Evolutionary conservation across 2,888 invertebrate species (phyloP).

Genomic region (Epiblema foenella): DNA sequence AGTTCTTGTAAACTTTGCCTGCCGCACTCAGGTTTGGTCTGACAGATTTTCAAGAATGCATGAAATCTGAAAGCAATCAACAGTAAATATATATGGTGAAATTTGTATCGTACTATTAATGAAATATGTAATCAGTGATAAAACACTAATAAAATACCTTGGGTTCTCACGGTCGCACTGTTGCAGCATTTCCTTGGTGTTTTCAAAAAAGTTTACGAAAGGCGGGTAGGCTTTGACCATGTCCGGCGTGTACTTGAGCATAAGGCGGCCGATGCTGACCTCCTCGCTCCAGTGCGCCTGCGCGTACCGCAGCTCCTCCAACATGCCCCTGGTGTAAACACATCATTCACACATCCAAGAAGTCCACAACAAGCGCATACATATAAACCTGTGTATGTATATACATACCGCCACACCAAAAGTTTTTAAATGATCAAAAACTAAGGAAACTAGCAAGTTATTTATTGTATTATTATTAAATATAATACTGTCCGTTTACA

Average conservation of each 20-base stretch:
- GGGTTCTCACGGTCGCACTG: constrained; percentile 97
- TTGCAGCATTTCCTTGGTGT: constrained; percentile 96
- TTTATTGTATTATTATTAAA: no score
- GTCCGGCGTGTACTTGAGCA: constrained; percentile 94
- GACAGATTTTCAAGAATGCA: constrained; percentile 98
- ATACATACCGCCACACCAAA: no score
- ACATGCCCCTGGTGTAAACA: constrained; percentile 77
- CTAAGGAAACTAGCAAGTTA: no score
- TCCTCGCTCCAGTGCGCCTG: constrained; percentile 95
- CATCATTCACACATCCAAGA: neutral
- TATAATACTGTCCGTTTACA: no score
- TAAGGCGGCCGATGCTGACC: constrained; percentile 93
- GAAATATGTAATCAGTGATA: neutral
- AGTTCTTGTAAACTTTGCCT: constrained; percentile 97
- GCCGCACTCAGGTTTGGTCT: constrained; percentile 97
- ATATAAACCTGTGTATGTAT: no score
- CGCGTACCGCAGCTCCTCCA: constrained; percentile 87
- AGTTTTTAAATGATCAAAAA: no score
- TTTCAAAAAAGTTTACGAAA: constrained; percentile 99
- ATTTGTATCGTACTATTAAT: neutral
- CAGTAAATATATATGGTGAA: neutral
- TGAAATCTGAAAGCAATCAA: constrained; percentile 88
- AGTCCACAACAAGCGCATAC: no score
- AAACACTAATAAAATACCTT: constrained; percentile 70
- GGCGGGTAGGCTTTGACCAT: constrained; percentile 98